phyloP scores from a whole-genome alignment of 2,888 invertebrate species.

The Nematopogon swammerdamellus region DNA sequence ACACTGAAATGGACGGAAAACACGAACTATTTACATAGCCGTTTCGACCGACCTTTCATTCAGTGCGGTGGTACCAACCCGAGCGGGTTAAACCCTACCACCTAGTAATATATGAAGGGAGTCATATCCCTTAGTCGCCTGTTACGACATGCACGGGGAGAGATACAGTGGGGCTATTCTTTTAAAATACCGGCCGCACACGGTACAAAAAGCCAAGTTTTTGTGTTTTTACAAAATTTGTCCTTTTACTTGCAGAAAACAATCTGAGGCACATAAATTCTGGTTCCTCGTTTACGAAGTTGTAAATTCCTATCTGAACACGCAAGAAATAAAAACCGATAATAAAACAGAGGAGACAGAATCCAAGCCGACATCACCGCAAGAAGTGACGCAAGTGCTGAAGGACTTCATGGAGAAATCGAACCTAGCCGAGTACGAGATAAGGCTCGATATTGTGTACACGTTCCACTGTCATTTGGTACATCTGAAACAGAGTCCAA shows the following conservation, averaged over 20 bases:
- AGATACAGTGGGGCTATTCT: too few species aligned
- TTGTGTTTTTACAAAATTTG: too few species aligned
- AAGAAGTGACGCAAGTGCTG: conserved; percentile 52
- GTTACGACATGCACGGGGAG: too few species aligned
- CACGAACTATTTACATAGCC: too few species aligned
- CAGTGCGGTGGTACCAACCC: too few species aligned
- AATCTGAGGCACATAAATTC: conserved; percentile 73
- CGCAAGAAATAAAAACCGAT: conserved; percentile 19
- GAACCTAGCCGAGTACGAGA: conserved; percentile 77
- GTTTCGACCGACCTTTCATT: too few species aligned
- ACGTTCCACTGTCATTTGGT: conserved; percentile 79
- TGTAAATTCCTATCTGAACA: conserved; percentile 57
- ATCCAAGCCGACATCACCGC: conserved; percentile 15
- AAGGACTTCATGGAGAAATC: conserved; percentile 82
- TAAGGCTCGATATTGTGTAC: conserved; percentile 73
- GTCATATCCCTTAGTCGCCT: too few species aligned
- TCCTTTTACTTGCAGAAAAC: conserved; percentile 41
- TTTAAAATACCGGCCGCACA: too few species aligned
- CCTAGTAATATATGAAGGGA: too few species aligned
- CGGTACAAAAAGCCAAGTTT: too few species aligned
- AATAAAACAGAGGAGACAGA: not conserved
- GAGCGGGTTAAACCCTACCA: too few species aligned
- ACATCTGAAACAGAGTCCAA: conserved; percentile 44
- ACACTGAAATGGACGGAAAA: too few species aligned
- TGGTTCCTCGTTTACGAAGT: conserved; percentile 87